Base-by-base conservation (phyloP, 2,113 vertebrate genomes). In the Setophaga kirtlandii region DNA sequence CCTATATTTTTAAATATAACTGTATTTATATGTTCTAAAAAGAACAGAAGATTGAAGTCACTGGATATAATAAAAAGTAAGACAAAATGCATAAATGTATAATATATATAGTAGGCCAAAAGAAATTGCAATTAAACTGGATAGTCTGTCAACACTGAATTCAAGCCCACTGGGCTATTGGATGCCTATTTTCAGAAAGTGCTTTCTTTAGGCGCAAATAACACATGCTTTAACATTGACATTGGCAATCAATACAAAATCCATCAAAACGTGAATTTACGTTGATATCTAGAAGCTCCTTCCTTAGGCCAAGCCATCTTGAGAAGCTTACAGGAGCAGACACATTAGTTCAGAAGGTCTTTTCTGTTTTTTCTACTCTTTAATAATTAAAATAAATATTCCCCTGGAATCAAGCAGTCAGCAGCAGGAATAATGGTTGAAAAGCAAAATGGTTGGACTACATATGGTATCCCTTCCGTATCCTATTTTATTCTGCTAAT, bases 221-320 rank as follows among this genome's bases (percentile, higher is more conserved):
- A 68, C 19, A 12, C 5, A 49, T 3, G 5, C 27, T 84, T 90
- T 86, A 35, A 67, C 44, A 46, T 47, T 87, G 76, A 55, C 27
- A 42, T 50, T 95, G 65, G 22, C 52, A 85, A 94, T 97, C 86
- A 84, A 92, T 95, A 77, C 21, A 69, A 68, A 94, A 65, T 79
- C 83, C 59, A 77, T 93, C 53, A 87, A 87, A 83, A 49, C 44
- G 37, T 74, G 80, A 73, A 31, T 81, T 69, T 89, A 39, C 28
- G 58, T 74, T 33, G 79, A 33, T 73, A 49, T 59, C 62, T 59
- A 79, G 47, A 71, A 82, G 33, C 31, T 84, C 12, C 11, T 47
- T 89, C 77, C 83, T 55, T 69, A 76, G 22, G 7, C 55, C 52
- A 50, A 91, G 33, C 23, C 19, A n/a, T 50, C 39, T 47, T 71